Base-by-base conservation (phyloP, 92 coral and sea anemone species). In the Epizoanthus rinbou region DNA sequence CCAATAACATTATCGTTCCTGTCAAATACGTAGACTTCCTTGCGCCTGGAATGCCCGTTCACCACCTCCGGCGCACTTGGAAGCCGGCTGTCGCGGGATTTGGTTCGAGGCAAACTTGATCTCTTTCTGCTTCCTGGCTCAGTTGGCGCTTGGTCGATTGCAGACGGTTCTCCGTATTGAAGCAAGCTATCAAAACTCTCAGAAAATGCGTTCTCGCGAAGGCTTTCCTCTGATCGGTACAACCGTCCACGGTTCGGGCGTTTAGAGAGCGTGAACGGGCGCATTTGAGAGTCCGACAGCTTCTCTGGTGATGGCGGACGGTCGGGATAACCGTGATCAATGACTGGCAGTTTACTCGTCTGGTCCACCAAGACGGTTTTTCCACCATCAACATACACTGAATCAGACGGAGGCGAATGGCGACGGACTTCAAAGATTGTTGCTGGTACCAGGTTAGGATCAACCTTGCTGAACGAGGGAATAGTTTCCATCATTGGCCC, bases 331-430 rank as follows among this genome's bases (percentile, higher is more conserved):
- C 71, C 47, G 70, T 16, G 71, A 0, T 41, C 16, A 21, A 2
- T 19, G 8, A 22, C 58, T 10, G 41, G 57, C 5, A 8, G 22
- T n/a, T 62, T 62, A 21, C 23, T 60, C 3, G 63, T 60, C 58
- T 41, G 82, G 13, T 78, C 62, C 15, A 78, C 58, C 71, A 78
- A 21, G 13, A 78, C 72, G 58, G 43, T 62, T 19, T 43, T 78
- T 11, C 82, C 82, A 39, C 58, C 70, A 60, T 78, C 82, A 8
- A 78, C 65, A 19, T 78, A 78, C 57, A 78, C 82, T 62, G 82
- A 41, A 9, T 69, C 57, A 8, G 69, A 76, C 5, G 82, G 41
- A n/a, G 58, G 72, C 58, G 81, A 57, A 14, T 62, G 82, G 19
- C 65, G 43, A 5, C 82, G 82, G 41, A 78, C 82, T 62, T 62